Conservation (phyloP, 2,888 invertebrate species). For the Macrosiphum euphorbiae region DNA sequence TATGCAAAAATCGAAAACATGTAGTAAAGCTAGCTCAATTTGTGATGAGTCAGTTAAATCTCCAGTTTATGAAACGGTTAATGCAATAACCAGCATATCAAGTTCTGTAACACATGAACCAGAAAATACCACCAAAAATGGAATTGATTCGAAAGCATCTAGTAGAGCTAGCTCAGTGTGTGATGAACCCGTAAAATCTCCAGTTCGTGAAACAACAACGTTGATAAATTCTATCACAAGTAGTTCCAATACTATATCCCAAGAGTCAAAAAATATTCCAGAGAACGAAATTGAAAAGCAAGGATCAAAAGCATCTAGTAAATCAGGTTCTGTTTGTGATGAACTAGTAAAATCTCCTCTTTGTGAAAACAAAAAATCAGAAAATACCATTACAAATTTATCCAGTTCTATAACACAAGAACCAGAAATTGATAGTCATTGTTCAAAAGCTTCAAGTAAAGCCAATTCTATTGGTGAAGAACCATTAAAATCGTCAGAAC, state of each 20-base stretch:
- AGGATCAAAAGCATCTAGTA: background rate
- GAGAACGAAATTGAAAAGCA: background rate
- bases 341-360: background rate
- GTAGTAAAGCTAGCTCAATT: background rate
- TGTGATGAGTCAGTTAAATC: background rate
- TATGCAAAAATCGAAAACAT: background rate
- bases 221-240: fast-evolving
- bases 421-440: background rate
- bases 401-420: background rate
- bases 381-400: background rate
- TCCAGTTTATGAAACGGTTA: background rate
- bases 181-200: background rate
- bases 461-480: background rate
- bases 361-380: no score
- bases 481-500: no score
- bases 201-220: background rate
- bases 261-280: background rate
- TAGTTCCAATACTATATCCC: background rate
- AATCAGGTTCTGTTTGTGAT: background rate
- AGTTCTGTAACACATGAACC: background rate
- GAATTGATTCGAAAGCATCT: background rate
- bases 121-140: background rate
- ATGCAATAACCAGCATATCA: background rate
- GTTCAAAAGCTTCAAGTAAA: background rate
- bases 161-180: background rate